Conservation (phyloP, 2,888 invertebrate genomes). For the Erebia ligea region DNA sequence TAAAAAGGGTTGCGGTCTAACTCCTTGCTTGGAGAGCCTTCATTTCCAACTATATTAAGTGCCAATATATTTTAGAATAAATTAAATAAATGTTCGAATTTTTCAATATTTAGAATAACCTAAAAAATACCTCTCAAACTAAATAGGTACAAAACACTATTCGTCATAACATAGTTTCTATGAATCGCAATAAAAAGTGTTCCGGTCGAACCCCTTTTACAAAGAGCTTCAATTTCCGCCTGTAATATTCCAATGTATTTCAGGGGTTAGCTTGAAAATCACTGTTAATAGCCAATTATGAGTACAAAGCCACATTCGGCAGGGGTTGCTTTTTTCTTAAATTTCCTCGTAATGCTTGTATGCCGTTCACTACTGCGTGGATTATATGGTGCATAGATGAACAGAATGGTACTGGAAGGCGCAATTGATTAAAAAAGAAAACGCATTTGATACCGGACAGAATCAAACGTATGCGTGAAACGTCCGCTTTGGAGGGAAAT, state of each 20-base stretch:
- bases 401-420: slow-evolving; percentile 18
- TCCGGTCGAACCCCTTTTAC: slow-evolving; percentile 34
- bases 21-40: slow-evolving; percentile 42
- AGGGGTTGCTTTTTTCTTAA: slow-evolving; percentile 46
- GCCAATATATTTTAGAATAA: slow-evolving; percentile 38
- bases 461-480: too few relatives aligned
- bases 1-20: slow-evolving; percentile 33
- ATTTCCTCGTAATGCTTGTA: slow-evolving; percentile 33
- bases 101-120: too few relatives aligned
- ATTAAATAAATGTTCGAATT: too few relatives aligned
- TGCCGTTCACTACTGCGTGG: slow-evolving; percentile 29
- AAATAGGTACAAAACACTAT: background rate
- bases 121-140: too few relatives aligned
- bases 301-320: slow-evolving; percentile 47
- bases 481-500: too few relatives aligned
- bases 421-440: too few relatives aligned
- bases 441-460: too few relatives aligned
- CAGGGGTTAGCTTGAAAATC: slow-evolving; percentile 39
- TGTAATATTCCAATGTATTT: slow-evolving; percentile 44
- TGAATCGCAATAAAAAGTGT: slow-evolving; percentile 28
- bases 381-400: slow-evolving; percentile 24
- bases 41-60: slow-evolving; percentile 52
- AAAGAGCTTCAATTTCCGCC: slow-evolving; percentile 52
- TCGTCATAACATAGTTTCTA: slow-evolving; percentile 9
- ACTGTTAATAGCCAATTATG: slow-evolving; percentile 51